phyloP scores from a whole-genome alignment of 2,888 invertebrate species.

The Erebia ligea region DNA sequence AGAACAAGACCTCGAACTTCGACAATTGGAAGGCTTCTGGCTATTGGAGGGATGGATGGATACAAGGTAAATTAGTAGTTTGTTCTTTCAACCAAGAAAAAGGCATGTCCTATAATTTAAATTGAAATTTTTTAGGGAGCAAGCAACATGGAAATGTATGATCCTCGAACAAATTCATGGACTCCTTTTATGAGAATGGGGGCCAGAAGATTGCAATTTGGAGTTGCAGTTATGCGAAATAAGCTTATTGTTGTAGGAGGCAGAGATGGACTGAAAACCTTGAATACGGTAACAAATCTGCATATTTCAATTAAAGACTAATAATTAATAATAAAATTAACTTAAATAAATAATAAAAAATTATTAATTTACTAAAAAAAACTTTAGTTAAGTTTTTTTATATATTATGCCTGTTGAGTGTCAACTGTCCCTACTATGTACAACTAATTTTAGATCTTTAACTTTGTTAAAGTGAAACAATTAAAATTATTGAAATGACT shows the following conservation, averaged over 20 bases:
- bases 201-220: slow-evolving; percentile 93
- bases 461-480: no score
- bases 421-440: no score
- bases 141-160: slow-evolving; percentile 95
- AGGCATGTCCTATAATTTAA: not conserved
- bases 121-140: slow-evolving; percentile 83
- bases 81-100: not conserved
- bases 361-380: no score
- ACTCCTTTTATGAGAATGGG: slow-evolving; percentile 89
- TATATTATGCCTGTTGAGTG: no score
- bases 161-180: slow-evolving; percentile 92
- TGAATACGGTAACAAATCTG: slow-evolving; percentile 87
- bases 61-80: slow-evolving; percentile 65
- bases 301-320: no score
- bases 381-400: no score
- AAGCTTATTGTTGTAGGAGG: slow-evolving; percentile 95
- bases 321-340: no score
- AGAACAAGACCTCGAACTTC: slow-evolving; percentile 95
- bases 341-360: no score
- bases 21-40: slow-evolving; percentile 93
- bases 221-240: slow-evolving; percentile 92
- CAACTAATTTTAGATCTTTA: no score
- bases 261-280: slow-evolving; percentile 95
- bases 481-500: no score
- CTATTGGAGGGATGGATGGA: slow-evolving; percentile 96